A percentile compares a stretch with the other conserved stretches of the same genome.
Evolutionary conservation across 2,797 vertebrate species (phyloP).

Genomic region (Enteromius mattozi): DNA sequence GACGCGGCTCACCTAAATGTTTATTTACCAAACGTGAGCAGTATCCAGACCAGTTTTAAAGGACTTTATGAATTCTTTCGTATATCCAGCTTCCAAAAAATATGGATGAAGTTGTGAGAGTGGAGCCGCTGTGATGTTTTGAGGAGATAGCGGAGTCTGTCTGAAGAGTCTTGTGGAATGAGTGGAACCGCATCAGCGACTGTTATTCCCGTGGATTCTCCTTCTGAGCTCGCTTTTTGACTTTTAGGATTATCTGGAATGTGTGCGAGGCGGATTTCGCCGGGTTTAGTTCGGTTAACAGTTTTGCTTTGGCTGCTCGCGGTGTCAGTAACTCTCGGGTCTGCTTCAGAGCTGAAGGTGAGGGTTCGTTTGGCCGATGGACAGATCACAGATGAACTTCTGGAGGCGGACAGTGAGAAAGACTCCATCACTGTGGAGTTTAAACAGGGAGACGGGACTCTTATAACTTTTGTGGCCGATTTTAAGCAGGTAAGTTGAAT

Average conservation of each 20-base stretch:
- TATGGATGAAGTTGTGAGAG: conserved; percentile 50
- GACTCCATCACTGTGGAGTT: conserved; percentile 91
- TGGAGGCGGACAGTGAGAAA: conserved; percentile 90
- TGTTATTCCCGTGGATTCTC: conserved; percentile 55
- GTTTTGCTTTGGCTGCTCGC: conserved; percentile 68
- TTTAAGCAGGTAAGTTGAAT: conserved; percentile 87
- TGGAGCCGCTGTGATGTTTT: conserved; percentile 10
- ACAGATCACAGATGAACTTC: conserved; percentile 89
- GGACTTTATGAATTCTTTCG: conserved; percentile 20
- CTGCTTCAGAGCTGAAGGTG: conserved; percentile 87
- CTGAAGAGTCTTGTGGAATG: conserved; percentile 53
- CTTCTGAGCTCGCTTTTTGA: conserved; percentile 64
- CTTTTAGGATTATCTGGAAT: conserved; percentile 71
- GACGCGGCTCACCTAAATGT: conserved; percentile 18
- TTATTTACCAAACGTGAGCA: conserved; percentile 12
- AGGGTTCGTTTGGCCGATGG: conserved; percentile 90
- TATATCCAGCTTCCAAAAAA: background rate
- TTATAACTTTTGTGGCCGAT: conserved; percentile 90
- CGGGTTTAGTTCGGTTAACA: conserved; percentile 67
- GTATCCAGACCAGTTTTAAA: background rate
- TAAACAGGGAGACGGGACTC: conserved; percentile 88
- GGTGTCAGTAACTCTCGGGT: conserved; percentile 66
- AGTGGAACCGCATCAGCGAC: conserved; percentile 49
- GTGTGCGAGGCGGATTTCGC: conserved; percentile 71
- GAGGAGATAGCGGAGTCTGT: background rate